Evolutionary conservation across 2,797 vertebrate genomes (phyloP).

Genomic region (Champsocephalus gunnari): DNA sequence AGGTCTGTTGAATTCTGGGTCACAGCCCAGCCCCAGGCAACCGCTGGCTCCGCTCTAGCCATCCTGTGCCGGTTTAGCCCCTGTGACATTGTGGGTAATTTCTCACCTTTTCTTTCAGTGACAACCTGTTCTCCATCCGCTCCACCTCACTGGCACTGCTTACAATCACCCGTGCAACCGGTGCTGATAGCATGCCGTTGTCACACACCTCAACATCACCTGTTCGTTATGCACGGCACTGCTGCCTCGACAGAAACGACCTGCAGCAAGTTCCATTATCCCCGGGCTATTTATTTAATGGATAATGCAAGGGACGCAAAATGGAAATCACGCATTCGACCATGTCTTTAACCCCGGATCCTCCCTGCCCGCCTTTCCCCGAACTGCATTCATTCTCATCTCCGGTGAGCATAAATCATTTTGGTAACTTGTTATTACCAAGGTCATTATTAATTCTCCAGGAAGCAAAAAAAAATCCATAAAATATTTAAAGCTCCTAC

Average conservation of each 20-base stretch:
- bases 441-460: conserved; percentile 72
- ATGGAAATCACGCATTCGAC: conserved; percentile 77
- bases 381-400: conserved; percentile 44
- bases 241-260: conserved; percentile 64
- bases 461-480: conserved; percentile 39
- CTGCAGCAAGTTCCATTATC: conserved; percentile 63
- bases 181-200: conserved; percentile 46
- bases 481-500: conserved; percentile 73
- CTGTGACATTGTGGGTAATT: conserved; percentile 55
- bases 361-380: conserved; percentile 39
- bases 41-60: conserved; percentile 56
- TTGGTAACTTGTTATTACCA: conserved; percentile 65
- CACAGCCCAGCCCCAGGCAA: conserved; percentile 66
- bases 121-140: conserved; percentile 61
- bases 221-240: conserved; percentile 60
- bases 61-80: conserved; percentile 47
- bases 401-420: conserved; percentile 71
- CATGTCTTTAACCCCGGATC: conserved; percentile 72
- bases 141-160: conserved; percentile 46
- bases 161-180: conserved; percentile 50
- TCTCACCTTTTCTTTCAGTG: conserved; percentile 62
- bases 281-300: conserved; percentile 82
- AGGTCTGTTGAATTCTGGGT: conserved; percentile 72
- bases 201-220: conserved; percentile 55
- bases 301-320: conserved; percentile 76